Base-by-base conservation (phyloP, 2,888 invertebrate species). In the Zygogramma bicolorata region DNA sequence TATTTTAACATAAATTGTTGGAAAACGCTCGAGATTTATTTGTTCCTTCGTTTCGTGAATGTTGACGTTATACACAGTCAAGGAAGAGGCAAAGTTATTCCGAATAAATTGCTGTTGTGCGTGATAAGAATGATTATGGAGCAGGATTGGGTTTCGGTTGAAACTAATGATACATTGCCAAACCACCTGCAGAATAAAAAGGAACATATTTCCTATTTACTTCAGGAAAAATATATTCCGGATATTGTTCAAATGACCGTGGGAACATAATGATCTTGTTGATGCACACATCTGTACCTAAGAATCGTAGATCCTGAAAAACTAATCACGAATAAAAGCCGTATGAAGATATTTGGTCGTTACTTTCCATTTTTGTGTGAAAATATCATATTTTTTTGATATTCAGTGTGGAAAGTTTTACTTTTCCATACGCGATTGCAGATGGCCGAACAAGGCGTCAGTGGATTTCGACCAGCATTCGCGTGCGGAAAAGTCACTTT, bases 31-130 rank as follows among this genome's bases (percentile, higher is more conserved):
- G 18, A 46, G 15, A 46, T 46, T 20, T 10, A 46, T 46, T 46
- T 10, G 0, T 29, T 63, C 7, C 10, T 29, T 49, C 10, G 42
- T 63, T 63, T 63, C 3, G 63, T 22, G 22, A 42, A 7, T 59
- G 20, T 46, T 46, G 18, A 46, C 13, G 20, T 46, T 46, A 18
- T 10, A 8, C 8, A 27, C 27, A n/a, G 40, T 46, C 40, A 15
- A 63, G 63, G 63, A 63, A 42, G 46, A 29, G n/a, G 6, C 46
- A 46, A 27, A 46, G 29, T 63, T 20, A 63, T 63, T 46, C 63
- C 46, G 29, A 61, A 34, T 10, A 40, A 61, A 40, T 53, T 53
- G 53, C 53, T 53, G n/a, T 53, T n/a, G 15, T 25, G 46, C 46
- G 29, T 63, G 46, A 29, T 46, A 10, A n/a, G 53, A 53, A 53